phyloP scores from a whole-genome alignment of 2,888 invertebrate species.

The Drosophila algonquin region DNA sequence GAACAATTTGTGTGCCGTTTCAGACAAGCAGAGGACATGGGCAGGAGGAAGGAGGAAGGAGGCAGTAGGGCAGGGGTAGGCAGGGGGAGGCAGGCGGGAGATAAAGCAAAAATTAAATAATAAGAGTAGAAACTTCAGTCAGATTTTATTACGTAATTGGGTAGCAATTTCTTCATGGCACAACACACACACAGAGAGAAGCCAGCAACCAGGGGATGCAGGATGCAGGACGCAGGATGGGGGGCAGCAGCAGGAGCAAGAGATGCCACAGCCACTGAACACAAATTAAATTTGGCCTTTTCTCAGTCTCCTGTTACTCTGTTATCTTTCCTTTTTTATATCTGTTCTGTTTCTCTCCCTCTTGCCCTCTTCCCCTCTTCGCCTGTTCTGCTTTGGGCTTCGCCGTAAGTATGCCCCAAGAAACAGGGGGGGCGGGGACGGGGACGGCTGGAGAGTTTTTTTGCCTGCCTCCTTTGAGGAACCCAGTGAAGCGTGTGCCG shows the following conservation, averaged over 20 bases:
- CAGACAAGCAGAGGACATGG: conserved; percentile 9
- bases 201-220: conserved; percentile 13
- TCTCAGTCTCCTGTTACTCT: conserved; percentile 16
- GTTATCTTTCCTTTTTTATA: conserved; percentile 5
- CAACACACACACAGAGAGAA: conserved; percentile 40
- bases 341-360: background rate
- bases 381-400: conserved; percentile 7
- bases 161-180: conserved; percentile 75
- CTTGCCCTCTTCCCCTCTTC: conserved; percentile 8
- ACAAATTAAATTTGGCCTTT: conserved; percentile 75
- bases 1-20: conserved; percentile 22
- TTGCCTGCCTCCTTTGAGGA: conserved; percentile 14
- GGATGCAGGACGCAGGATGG: background rate
- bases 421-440: conserved; percentile 22
- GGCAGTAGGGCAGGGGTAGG: background rate
- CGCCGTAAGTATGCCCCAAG: conserved; percentile 43
- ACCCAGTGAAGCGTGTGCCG: conserved; percentile 55
- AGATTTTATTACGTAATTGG: conserved; percentile 79
- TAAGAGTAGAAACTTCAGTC: conserved; percentile 76
- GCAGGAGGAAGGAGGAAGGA: background rate
- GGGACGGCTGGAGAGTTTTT: conserved; percentile 30
- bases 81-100: conserved; percentile 13
- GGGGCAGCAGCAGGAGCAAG: conserved; percentile 15
- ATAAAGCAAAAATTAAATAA: conserved; percentile 76
- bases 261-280: conserved; percentile 59